Percentiles rank a stretch among this genome's conserved stretches.
Evolutionary conservation across 1,140 invertebrate species (phyloP).

Genomic region (Zaprionus africanus): DNA sequence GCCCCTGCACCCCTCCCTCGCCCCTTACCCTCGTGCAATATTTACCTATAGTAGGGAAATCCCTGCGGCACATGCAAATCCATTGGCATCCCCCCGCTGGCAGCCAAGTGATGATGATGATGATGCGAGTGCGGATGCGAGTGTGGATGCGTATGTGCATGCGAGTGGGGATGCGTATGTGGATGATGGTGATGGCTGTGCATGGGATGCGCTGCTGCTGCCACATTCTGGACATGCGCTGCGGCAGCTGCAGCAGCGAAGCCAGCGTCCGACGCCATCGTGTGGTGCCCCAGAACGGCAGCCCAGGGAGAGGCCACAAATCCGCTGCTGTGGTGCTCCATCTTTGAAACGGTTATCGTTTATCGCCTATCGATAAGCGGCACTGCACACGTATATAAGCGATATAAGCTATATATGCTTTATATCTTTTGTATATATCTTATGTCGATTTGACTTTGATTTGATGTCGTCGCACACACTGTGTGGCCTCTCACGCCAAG

Average conservation of each 20-base stretch:
- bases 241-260: slow-evolving; percentile 85
- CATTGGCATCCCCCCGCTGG: slow-evolving; percentile 89
- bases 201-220: slow-evolving; percentile 81
- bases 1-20: too few species aligned
- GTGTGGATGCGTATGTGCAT: slow-evolving; percentile 65
- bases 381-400: slow-evolving; percentile 1
- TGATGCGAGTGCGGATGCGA: slow-evolving; percentile 77
- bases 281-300: slow-evolving; percentile 88
- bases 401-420: slow-evolving; percentile 21
- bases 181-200: slow-evolving; percentile 66
- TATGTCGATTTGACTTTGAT: slow-evolving; percentile 60
- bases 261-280: slow-evolving; percentile 84
- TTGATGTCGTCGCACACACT: slow-evolving; percentile 56
- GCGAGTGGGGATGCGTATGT: slow-evolving; percentile 44
- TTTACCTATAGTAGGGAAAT: slow-evolving; percentile 94
- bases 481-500: slow-evolving; percentile 55
- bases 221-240: slow-evolving; percentile 80
- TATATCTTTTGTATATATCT: slow-evolving; percentile 28
- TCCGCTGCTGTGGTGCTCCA: slow-evolving; percentile 88
- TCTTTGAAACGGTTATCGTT: slow-evolving; percentile 68
- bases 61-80: slow-evolving; percentile 94
- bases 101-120: slow-evolving; percentile 61
- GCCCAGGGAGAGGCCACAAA: slow-evolving; percentile 89
- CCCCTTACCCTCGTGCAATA: slow-evolving; percentile 25
- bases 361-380: not conserved